Evolutionary conservation across 2,888 invertebrate species (phyloP).

Genomic region (Euplagia quadripunctaria): DNA sequence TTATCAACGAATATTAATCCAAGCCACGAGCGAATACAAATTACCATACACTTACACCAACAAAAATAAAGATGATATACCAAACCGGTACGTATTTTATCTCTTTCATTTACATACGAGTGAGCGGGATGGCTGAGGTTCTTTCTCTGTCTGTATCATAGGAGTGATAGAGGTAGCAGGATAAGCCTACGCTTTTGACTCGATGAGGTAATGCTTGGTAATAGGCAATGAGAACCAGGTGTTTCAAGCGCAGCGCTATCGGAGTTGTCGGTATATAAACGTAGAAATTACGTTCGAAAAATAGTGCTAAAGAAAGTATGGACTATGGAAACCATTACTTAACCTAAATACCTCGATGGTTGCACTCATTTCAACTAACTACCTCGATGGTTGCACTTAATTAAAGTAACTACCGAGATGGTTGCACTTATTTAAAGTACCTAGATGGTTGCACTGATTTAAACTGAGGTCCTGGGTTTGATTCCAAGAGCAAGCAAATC

Average conservation of each 20-base stretch:
- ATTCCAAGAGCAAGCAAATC: no score
- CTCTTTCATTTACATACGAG: constrained; percentile 23
- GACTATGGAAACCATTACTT: background rate
- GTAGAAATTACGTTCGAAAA: background rate
- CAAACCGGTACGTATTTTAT: constrained; percentile 43
- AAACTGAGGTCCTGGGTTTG: no score
- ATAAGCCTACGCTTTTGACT: constrained; percentile 23
- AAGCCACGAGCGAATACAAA: constrained; percentile 27
- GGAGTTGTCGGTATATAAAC: background rate
- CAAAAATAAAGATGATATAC: constrained; percentile 53
- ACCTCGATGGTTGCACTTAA: background rate
- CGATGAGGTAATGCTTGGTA: constrained; percentile 19
- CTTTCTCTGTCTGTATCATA: constrained; percentile 8
- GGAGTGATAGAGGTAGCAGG: constrained; percentile 14
- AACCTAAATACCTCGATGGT: background rate
- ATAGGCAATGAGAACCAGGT: constrained; percentile 18
- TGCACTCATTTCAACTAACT: background rate
- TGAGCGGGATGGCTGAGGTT: constrained; percentile 22
- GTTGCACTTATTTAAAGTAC: background rate
- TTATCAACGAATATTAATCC: constrained; percentile 12
- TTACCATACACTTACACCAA: constrained; percentile 42
- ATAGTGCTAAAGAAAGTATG: background rate
- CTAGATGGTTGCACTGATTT: background rate
- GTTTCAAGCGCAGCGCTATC: background rate
- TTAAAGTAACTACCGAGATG: no score